Base-by-base conservation (phyloP, 2,113 vertebrate genomes). In the Ia io region DNA sequence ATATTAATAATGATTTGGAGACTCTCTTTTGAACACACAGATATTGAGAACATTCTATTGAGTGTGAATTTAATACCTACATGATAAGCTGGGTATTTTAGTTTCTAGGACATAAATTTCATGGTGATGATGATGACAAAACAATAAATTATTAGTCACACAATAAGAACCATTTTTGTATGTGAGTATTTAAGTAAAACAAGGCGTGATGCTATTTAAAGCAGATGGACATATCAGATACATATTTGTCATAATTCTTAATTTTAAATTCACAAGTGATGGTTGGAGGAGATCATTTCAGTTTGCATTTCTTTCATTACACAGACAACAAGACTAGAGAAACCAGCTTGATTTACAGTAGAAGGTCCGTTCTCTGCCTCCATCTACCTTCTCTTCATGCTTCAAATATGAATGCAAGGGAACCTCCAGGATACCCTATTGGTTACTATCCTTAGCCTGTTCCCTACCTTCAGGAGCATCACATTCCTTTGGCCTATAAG, bases 1-100 rank as follows among this genome's bases (percentile, higher is more conserved):
- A 71, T 13, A 83, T 18, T 76, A 91, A 78, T n/a, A 77, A 32
- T 93, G 44, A 96, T 92, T 95, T 88, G 90, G 32, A 84, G 18
- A 90, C 71, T 71, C 8, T 83, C 14, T 91, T 65, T 80, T 85
- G 44, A 85, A 89, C 28, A 90, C 56, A 59, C n/a, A 30, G 32
- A 22, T 77, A 84, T 79, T 22, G 25, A 96, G 37, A 86, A 73
- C 17, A 73, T 91, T 90, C 61, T 80, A 65, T 20, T 59, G n/a
- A 44, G 12, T 95, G n/a, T 92, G 28, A 93, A 90, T 93, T 83
- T n/a, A 91, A 61, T 88, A 69, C 25, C 6, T 76, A 88, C 37
- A 69, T 12, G 85, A 42, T 84, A 92, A 93, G 61, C 20, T 83
- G 49, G 7, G n/a, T 32, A 93, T 95, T 93, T 94, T 71, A 30